A percentile compares a stretch with the other conserved stretches of the same genome.
Evolutionary conservation across 2,888 invertebrate species (phyloP).

Genomic region (Volucella bombylans): DNA sequence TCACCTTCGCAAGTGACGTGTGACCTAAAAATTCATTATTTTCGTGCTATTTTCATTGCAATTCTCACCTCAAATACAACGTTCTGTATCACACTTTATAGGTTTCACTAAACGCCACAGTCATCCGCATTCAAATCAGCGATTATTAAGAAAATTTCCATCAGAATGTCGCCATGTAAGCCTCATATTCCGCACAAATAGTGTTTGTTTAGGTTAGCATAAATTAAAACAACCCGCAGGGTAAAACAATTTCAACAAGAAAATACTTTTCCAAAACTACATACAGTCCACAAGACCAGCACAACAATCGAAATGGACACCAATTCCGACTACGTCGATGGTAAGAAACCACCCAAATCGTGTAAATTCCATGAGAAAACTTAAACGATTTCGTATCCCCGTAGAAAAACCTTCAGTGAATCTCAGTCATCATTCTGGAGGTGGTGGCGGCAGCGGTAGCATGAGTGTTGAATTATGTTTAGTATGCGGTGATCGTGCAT

Average conservation of each 20-base stretch:
- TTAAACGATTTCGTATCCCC: conserved; percentile 4
- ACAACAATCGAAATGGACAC: conserved; percentile 50
- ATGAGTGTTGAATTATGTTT: conserved; percentile 90
- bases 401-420: conserved; percentile 66
- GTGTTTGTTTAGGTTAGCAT: conserved; percentile 73
- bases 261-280: neutral
- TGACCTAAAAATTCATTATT: conserved; percentile 64
- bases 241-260: conserved; percentile 23
- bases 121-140: neutral
- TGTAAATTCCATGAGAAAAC: conserved; percentile 52
- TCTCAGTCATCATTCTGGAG: conserved; percentile 55
- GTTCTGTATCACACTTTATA: conserved; percentile 17
- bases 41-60: conserved; percentile 59
- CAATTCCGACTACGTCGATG: conserved; percentile 58
- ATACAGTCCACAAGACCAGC: neutral
- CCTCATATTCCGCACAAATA: conserved; percentile 26
- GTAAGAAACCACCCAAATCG: conserved; percentile 34
- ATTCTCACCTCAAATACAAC: conserved; percentile 41
- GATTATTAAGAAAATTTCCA: neutral
- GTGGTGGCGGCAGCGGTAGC: conserved; percentile 74
- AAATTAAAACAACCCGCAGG: conserved; percentile 48
- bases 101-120: neutral
- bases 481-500: conserved; percentile 97
- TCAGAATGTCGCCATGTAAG: conserved; percentile 37
- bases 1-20: conserved; percentile 71